A percentile compares a stretch with the other conserved stretches of the same genome.
phyloP scores from a whole-genome alignment of 2,888 invertebrate species.

The Plagiodera versicolora region DNA sequence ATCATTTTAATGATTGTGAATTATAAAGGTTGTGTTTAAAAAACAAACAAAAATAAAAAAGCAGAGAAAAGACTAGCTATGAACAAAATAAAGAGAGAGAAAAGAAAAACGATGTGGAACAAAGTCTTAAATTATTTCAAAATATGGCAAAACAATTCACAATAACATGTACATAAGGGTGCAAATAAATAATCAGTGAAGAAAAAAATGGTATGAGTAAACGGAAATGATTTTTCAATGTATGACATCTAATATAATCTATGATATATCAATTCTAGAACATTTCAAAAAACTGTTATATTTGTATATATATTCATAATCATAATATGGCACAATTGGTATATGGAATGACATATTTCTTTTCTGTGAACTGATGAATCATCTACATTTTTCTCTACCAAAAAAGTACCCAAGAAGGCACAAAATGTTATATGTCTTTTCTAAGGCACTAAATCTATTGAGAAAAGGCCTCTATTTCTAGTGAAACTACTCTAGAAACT shows the following conservation, averaged over 20 bases:
- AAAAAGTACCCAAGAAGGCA: constrained; percentile 46
- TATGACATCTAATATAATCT: constrained; percentile 40
- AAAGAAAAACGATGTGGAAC: constrained; percentile 24
- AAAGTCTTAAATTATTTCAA: constrained; percentile 36
- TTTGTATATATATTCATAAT: constrained; percentile 31
- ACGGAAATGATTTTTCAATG: constrained; percentile 30
- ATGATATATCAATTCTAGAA: constrained; percentile 35
- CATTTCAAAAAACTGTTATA: constrained; percentile 30
- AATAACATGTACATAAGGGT: constrained; percentile 40
- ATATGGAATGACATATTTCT: constrained; percentile 39
- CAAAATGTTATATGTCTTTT: constrained; percentile 50
- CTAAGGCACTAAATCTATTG: constrained; percentile 53
- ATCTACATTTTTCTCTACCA: constrained; percentile 34
- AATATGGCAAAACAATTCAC: constrained; percentile 52
- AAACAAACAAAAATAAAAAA: constrained; percentile 34
- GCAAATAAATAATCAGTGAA: constrained; percentile 39
- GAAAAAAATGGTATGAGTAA: constrained; percentile 35
- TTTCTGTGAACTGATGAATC: constrained; percentile 27
- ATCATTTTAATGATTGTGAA: constrained; percentile 46
- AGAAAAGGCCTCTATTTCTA: constrained; percentile 48
- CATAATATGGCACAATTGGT: constrained; percentile 42
- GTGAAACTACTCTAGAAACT: constrained; percentile 32
- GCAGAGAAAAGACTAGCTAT: constrained; percentile 45
- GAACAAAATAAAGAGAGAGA: constrained; percentile 41
- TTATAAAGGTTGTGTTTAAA: constrained; percentile 24